These are phyloP conservation scores for Urocyon cinereoargenteus DNA, from an alignment of 2,797 vertebrate genomes.

Conservation along the genomic window DNA sequence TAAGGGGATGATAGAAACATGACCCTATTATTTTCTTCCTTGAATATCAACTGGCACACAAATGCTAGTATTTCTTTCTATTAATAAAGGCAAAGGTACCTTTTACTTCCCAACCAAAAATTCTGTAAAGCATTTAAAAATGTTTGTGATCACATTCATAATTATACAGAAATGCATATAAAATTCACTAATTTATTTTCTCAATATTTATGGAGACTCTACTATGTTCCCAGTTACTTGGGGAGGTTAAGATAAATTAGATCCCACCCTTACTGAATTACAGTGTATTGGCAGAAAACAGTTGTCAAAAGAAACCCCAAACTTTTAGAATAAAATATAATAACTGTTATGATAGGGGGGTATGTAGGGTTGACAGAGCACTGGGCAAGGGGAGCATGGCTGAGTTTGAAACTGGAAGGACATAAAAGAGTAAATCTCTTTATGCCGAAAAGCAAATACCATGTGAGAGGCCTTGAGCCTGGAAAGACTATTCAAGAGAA, in stretches of 20 bases:
- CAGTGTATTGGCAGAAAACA: neutral
- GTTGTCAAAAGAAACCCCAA: neutral
- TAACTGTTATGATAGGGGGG: neutral
- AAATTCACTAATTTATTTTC: neutral
- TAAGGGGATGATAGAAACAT: neutral
- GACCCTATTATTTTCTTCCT: conserved; percentile 5
- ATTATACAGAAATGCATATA: neutral
- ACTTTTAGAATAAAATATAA: neutral
- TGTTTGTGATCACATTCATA: neutral
- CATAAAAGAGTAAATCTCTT: neutral
- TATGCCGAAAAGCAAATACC: neutral
- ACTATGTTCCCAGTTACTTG: neutral
- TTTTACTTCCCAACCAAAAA: conserved; percentile 21
- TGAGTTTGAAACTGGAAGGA: neutral
- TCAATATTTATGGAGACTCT: neutral
- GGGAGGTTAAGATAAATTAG: neutral
- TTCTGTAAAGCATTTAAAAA: conserved; percentile 11
- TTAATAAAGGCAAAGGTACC: neutral
- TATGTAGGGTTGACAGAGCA: neutral
- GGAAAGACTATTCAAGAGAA: neutral
- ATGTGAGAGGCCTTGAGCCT: neutral
- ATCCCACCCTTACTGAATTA: neutral
- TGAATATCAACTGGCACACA: neutral
- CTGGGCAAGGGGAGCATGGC: neutral
- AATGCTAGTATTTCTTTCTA: conserved; percentile 10